Percentiles rank a stretch among this genome's conserved stretches.
These are phyloP conservation scores for Fringilla coelebs DNA, from an alignment of 2,797 vertebrate species.

Conservation along the genomic window DNA sequence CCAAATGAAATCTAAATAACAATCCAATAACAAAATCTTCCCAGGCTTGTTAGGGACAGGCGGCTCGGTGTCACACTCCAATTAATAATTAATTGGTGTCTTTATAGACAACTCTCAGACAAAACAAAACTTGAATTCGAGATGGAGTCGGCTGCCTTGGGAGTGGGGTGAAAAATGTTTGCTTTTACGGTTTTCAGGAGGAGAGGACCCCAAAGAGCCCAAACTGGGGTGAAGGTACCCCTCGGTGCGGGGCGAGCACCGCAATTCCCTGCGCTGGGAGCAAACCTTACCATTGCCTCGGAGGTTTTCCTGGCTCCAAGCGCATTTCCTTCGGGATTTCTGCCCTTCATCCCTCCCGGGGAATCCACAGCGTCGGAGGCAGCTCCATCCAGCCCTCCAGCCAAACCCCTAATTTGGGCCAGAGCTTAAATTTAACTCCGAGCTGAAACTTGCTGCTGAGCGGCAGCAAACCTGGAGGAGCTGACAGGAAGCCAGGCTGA, in stretches of 20 bases:
- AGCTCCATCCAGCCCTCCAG: not conserved
- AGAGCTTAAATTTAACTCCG: not conserved
- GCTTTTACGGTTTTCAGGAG: not conserved
- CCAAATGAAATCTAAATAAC: not conserved
- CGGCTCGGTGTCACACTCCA: not conserved
- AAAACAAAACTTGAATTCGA: not conserved
- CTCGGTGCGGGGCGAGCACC: accelerated
- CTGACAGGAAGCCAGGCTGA: not conserved
- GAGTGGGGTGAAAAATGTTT: not conserved
- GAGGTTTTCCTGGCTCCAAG: not conserved
- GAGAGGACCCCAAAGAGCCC: not conserved
- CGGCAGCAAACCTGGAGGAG: not conserved
- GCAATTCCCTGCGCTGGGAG: not conserved
- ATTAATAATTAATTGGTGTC: not conserved
- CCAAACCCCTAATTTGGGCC: not conserved
- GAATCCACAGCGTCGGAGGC: not conserved
- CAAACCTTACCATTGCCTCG: not conserved
- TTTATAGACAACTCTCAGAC: not conserved
- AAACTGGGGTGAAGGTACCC: accelerated
- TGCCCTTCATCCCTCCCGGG: not conserved
- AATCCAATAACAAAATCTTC: not conserved
- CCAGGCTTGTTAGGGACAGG: not conserved
- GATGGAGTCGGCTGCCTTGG: not conserved
- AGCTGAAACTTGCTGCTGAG: not conserved
- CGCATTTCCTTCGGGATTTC: not conserved